phyloP scores from a whole-genome alignment of 2,113 vertebrate genomes.

The Hippocampus barbouri region DNA sequence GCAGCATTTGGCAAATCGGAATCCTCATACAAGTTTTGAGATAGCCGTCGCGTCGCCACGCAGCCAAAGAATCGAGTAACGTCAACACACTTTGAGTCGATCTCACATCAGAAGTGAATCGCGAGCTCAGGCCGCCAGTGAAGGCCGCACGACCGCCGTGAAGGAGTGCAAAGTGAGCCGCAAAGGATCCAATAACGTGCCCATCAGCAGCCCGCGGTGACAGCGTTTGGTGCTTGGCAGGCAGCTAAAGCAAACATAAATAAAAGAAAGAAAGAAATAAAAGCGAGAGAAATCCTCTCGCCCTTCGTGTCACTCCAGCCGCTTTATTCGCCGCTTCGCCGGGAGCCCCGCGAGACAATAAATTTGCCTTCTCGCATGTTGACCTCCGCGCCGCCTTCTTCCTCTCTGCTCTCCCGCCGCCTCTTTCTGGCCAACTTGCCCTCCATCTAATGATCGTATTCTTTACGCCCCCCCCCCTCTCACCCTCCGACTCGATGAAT shows the following conservation, averaged over 20 bases:
- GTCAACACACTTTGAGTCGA: constrained; percentile 4
- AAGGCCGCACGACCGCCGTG: constrained; percentile 48
- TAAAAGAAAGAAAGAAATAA: no score
- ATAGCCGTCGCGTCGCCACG: no score
- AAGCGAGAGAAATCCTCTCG: constrained; percentile 42
- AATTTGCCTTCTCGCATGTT: constrained; percentile 30
- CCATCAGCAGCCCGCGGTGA: constrained; percentile 58
- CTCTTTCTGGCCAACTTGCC: constrained; percentile 17
- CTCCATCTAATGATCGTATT: constrained; percentile 58
- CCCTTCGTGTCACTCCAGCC: constrained; percentile 39
- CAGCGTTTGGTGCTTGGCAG: constrained; percentile 45
- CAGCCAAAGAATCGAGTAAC: no score
- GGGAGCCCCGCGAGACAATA: constrained; percentile 15
- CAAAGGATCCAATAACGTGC: constrained; percentile 52
- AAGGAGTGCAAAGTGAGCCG: constrained; percentile 48
- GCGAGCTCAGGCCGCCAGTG: constrained; percentile 1
- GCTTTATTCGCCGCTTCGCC: constrained; percentile 24
- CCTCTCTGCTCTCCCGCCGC: constrained; percentile 5
- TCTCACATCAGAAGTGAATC: constrained; percentile 1
- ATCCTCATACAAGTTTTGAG: no score
- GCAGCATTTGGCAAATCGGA: no score
- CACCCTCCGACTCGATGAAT: constrained; percentile 41
- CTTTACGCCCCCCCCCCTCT: constrained; percentile 40
- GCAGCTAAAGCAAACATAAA: constrained; percentile 32
- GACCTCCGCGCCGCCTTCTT: not conserved